Evolutionary conservation across 2,888 invertebrate species (phyloP), one percentile per base, ranked within the genome.

Genomic region (Andrena trimmerana): DNA sequence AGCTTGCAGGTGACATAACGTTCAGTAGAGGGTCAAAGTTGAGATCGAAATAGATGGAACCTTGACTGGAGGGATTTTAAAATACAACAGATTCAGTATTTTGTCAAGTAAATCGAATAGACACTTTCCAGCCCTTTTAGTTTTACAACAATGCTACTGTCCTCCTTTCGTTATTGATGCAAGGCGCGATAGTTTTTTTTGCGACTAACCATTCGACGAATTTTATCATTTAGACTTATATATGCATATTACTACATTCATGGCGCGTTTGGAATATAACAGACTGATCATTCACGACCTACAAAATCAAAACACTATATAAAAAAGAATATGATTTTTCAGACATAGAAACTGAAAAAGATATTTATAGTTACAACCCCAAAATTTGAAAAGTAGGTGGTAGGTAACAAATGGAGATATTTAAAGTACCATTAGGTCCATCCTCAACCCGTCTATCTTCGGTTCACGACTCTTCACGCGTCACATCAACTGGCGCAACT

Each of bases 401-500:
- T 48, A 54, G 63, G 57, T 74, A 71, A 27, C 10, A 13, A 24
- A 33, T 42, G 8, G 27, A 20, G 54, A 36, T 66, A 81, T 70
- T 73, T 69, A 33, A 66, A 67, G 62, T 29, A 10, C 73, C 81
- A 27, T 27, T 48, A 59, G 36, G 20, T 31, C 52, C 52, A 54
- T 60, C 72, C 76, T 52, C 60, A 10, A 29, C 8, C 20, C 52
- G 75, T 75, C 75, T 59, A 50, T 59, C 29, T 73, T 48, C 70
- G 78, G 75, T 52, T 69, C 63, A 75, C 81, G 59, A 77, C 84
- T 86, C 86, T 87, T 90, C 86, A 85, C 86, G 84, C 86, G 90
- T 91, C 89, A 88, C 86, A 91, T 91, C 89, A 90, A 86, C 87
- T 87, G 86, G 83, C 88, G 84, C 87, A 90, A 90, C 87, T 90